Evolutionary conservation across 92 coral and sea anemone species (phyloP), one percentile per base, ranked within the genome.

Genomic region (Epizoanthus rinbou): DNA sequence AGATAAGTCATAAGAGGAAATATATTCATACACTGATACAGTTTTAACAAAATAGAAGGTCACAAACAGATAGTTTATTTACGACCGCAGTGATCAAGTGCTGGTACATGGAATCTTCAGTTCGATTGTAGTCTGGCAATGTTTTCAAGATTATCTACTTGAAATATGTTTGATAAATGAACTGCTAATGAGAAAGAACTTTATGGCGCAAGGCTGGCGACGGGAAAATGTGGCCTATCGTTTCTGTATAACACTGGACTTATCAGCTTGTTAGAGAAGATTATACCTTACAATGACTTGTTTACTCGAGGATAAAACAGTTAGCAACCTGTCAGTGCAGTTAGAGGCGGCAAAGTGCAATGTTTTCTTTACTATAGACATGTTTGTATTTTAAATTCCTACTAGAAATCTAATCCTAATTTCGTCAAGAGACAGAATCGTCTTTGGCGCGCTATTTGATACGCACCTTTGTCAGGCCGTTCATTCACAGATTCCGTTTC

Each of bases 261-360:
- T 62, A 41, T 59, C 81, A 59, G 82, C 82, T 78, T 78, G 82
- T 78, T 78, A 78, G 82, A 13, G 58, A 78, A 57, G 59, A 78
- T 78, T 78, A 73, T 41, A 76, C 6, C 43, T 60, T 39, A 63
- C 71, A 78, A 78, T 8, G n/a, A 10, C 64, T 78, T 78, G 41
- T 78, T 78, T 62, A 41, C 70, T 43, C 56, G 21, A 4, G 13
- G 71, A 57, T 78, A 11, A 4, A 39, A 14, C 57, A 63, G 31
- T 63, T 33, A 43, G 10, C 53, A 9, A 41, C 41, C 62, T 78
- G 70, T 62, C 64, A 39, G 82, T 60, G 41, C 39, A 78, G 82
- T 43, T 22, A 39, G 22, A 62, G 69, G 57, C 47, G 15, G 69
- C 23, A 19, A 58, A 76, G 69, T 37, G 64, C 24, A 31, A 76